Evolutionary conservation across 2,888 invertebrate species (phyloP).

Genomic region (Dascillus cervinus): DNA sequence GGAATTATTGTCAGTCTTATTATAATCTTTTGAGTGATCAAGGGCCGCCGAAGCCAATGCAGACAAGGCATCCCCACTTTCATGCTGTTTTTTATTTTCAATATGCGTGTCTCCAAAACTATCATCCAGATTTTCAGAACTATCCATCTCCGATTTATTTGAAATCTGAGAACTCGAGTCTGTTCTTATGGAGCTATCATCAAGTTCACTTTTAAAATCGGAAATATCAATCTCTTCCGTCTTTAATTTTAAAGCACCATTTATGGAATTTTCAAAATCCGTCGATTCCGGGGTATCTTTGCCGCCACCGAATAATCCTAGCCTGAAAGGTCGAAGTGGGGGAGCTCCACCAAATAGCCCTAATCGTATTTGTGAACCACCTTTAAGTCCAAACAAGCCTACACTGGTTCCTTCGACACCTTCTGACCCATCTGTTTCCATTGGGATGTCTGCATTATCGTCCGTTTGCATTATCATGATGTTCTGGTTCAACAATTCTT

Average conservation of each 20-base stretch:
- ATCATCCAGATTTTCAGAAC: constrained; percentile 6
- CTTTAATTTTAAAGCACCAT: constrained; percentile 6
- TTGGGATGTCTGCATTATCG: constrained; percentile 10
- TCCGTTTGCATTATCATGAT: constrained; percentile 10
- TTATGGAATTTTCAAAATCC: constrained; percentile 1
- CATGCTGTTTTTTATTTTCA: constrained; percentile 18
- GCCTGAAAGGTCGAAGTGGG: constrained; percentile 23
- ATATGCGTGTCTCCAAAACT: constrained; percentile 14
- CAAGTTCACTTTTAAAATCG: constrained; percentile 8
- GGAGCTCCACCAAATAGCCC: constrained; percentile 22
- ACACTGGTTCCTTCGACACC: constrained; percentile 19
- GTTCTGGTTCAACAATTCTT: constrained; percentile 12
- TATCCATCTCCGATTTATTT: constrained; percentile 8
- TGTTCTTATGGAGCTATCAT: constrained; percentile 6
- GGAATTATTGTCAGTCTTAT: constrained; percentile 21
- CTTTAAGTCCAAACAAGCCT: constrained; percentile 36
- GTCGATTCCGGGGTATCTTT: constrained; percentile 29
- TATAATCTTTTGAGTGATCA: constrained; percentile 36
- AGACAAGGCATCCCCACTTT: constrained; percentile 35
- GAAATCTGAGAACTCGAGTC: constrained; percentile 5
- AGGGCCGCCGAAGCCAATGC: constrained; percentile 45
- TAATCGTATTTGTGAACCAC: constrained; percentile 24
- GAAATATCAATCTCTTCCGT: constrained; percentile 4
- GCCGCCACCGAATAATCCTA: constrained; percentile 36
- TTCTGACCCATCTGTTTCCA: constrained; percentile 13